phyloP scores from a whole-genome alignment of 2,888 invertebrate genomes.

The Pogonocherus hispidulus region DNA sequence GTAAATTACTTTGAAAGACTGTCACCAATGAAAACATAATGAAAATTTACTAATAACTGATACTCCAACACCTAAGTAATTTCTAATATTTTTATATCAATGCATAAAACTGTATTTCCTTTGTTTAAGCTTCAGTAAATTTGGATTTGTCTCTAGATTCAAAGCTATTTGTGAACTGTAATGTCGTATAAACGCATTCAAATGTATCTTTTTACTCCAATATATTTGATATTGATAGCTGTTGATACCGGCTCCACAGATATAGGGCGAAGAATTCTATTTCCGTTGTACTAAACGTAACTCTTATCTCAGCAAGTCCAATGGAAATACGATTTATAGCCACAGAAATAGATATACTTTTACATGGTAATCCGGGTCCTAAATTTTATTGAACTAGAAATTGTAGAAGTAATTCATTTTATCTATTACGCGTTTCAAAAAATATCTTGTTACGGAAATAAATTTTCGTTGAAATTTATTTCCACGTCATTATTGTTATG shows the following conservation, averaged over 20 bases:
- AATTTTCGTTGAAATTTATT: constrained; percentile 7
- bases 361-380: constrained; percentile 49
- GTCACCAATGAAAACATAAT: no score
- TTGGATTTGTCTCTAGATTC: not conserved
- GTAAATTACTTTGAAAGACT: no score
- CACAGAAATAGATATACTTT: constrained; percentile 50
- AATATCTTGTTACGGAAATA: not conserved
- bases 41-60: no score
- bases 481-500: constrained; percentile 18
- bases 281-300: constrained; percentile 55
- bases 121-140: no score
- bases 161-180: not conserved
- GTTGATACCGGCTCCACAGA: constrained; percentile 5
- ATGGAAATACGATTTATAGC: constrained; percentile 50
- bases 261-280: constrained; percentile 55
- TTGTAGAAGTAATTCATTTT: constrained; percentile 7
- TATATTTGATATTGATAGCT: constrained; percentile 32
- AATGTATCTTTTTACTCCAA: constrained; percentile 24
- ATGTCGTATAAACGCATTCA: constrained; percentile 17
- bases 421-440: constrained; percentile 21
- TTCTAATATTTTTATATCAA: no score
- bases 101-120: no score
- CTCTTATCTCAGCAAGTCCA: constrained; percentile 46
- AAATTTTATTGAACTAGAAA: constrained; percentile 32
- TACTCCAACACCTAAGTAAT: no score